Conservation (phyloP, 2,888 invertebrate species). For the Calameuta pallipes region DNA sequence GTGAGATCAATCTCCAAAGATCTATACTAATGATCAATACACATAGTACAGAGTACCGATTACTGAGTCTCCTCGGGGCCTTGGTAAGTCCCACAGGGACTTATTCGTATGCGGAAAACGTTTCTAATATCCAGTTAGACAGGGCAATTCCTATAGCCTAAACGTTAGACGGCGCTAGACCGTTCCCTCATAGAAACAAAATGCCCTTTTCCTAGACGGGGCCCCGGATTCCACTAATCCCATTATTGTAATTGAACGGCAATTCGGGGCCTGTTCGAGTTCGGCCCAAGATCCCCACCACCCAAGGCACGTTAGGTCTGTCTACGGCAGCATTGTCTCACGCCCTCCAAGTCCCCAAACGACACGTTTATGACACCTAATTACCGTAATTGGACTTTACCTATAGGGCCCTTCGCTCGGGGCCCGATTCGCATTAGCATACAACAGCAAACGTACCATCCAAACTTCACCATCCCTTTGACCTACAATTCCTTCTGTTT, state of each 20-base stretch:
- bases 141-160: neutral
- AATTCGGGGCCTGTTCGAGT: conserved; percentile 31
- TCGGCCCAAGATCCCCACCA: neutral
- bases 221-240: conserved; percentile 38
- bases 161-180: neutral
- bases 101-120: neutral
- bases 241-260: conserved; percentile 42
- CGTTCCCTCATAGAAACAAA: neutral
- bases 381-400: conserved; percentile 41
- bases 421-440: neutral
- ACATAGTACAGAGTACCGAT: neutral
- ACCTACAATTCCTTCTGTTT: neutral
- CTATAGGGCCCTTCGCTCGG: conserved; percentile 20
- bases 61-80: neutral
- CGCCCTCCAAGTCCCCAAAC: conserved; percentile 21
- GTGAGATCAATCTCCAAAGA: neutral
- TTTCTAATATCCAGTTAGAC: neutral
- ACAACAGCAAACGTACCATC: neutral
- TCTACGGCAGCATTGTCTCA: conserved; percentile 21
- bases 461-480: neutral
- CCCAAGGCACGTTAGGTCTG: neutral
- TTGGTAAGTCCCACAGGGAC: neutral
- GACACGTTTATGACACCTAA: conserved; percentile 45
- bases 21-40: neutral
- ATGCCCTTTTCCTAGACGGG: neutral